These are phyloP conservation scores for Ectemnius continuus DNA, from an alignment of 2,888 invertebrate genomes.

Conservation along the genomic window DNA sequence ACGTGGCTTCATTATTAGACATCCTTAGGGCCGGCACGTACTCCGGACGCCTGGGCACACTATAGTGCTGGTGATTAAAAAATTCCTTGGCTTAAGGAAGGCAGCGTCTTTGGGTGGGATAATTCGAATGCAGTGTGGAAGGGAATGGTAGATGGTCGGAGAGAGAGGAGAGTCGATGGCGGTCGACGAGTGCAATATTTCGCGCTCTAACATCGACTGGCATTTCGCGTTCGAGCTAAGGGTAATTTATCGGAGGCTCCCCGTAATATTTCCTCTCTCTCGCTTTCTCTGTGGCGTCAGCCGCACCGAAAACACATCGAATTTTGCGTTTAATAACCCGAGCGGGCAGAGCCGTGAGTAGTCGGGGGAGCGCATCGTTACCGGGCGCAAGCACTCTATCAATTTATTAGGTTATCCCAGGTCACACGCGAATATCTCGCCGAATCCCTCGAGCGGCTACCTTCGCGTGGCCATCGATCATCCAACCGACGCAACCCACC, in stretches of 20 bases:
- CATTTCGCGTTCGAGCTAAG: background rate
- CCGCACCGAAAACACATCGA: background rate
- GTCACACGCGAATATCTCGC: constrained; percentile 42
- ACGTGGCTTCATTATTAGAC: constrained; percentile 25
- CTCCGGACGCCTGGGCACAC: background rate
- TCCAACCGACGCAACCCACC: constrained; percentile 34
- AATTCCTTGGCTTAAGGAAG: background rate
- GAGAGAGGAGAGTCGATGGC: too few species aligned
- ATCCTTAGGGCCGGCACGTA: constrained; percentile 13
- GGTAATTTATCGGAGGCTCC: constrained; percentile 7
- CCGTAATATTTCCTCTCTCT: background rate
- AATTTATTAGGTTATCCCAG: constrained; percentile 49
- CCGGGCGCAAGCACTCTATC: constrained; percentile 47
- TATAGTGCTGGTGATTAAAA: background rate
- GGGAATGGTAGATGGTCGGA: too few species aligned
- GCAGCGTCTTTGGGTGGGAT: background rate
- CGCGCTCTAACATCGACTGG: too few species aligned
- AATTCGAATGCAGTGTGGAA: background rate
- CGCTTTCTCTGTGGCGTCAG: too few species aligned
- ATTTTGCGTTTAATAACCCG: constrained; percentile 5
- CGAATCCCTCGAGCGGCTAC: constrained; percentile 36
- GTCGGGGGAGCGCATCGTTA: constrained; percentile 7
- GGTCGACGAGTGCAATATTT: too few species aligned
- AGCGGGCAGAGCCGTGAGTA: background rate
- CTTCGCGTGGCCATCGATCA: constrained; percentile 55